Base-by-base conservation (phyloP, 2,888 invertebrate species). In the Eulithis testata region DNA sequence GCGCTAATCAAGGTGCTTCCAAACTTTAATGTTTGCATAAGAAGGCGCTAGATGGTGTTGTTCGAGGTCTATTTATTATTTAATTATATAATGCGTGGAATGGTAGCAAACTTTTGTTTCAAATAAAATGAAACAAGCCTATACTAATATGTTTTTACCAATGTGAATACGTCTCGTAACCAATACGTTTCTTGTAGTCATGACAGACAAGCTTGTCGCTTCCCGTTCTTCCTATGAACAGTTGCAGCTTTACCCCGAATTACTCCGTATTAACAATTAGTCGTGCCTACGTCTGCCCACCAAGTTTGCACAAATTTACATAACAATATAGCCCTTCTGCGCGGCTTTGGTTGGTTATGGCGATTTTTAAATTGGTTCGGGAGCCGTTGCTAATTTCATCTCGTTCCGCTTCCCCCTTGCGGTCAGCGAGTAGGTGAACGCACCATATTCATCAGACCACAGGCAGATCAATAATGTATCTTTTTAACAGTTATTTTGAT, bases 261-360 rank as follows among this genome's bases (percentile, higher is more conserved):
- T 91, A 91, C 62, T 78, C 82, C 86, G 90, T 91, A 92, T 92
- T 91, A 92, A 91, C 91, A 93, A 92, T 93, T 92, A 93, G 92
- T 89, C 93, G 91, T 88, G 91, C 89, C 91, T 85, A 85, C 82
- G 90, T 87, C 89, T 90, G 90, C 80, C 85, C 78, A 80, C 86
- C 83, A 89, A 91, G 90, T 92, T 91, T 89, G 89, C 90, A 85
- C 88, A 88, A 85, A 93, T 93, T 91, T 91, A 91, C 92, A 93
- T 92, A 89, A 93, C 92, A 93, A 93, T 90, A 88, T 87, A 86
- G 85, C 89, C 90, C 89, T 88, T 85, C 82, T 78, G 78, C 77
- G 75, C 75, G 77, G 76, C 76, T 79, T 76, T 74, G 77, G 81
- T 81, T 77, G 82, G 88, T 83, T 85, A 86, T 85, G 89, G 87